Evolutionary conservation across 2,888 invertebrate species (phyloP).

Genomic region (Rhingia campestris): DNA sequence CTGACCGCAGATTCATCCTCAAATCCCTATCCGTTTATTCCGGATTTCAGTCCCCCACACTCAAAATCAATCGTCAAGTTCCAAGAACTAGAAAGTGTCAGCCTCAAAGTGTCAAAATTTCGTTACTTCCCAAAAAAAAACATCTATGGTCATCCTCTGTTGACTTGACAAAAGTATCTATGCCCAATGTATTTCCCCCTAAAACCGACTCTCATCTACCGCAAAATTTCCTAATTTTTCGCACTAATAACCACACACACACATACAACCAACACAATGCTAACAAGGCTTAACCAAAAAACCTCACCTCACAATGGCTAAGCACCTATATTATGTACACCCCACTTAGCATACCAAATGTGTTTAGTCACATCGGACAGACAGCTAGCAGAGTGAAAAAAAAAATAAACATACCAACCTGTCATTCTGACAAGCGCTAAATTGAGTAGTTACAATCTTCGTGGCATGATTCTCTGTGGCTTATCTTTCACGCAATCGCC

Average conservation of each 20-base stretch:
- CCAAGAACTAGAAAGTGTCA: too few species aligned
- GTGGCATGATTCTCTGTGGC: constrained; percentile 5
- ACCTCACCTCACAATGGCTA: neutral
- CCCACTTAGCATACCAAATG: constrained; percentile 44
- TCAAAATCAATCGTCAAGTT: too few species aligned
- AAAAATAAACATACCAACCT: neutral
- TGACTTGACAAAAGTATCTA: neutral
- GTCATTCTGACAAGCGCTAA: constrained; percentile 19
- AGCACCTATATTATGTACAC: constrained; percentile 12
- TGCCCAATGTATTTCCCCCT: neutral
- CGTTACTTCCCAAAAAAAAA: too few species aligned
- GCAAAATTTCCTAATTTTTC: constrained; percentile 18
- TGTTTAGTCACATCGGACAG: constrained; percentile 36
- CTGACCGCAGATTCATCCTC: too few species aligned
- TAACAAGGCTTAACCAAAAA: constrained; percentile 14
- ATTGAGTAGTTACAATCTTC: constrained; percentile 49
- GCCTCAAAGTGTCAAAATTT: too few species aligned
- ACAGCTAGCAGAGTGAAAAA: neutral
- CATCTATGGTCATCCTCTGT: neutral
- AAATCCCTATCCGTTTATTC: too few species aligned
- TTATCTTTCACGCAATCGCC: constrained; percentile 47
- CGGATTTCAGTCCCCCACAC: too few species aligned
- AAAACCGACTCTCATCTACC: neutral
- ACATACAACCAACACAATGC: neutral
- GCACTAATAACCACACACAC: constrained; percentile 5